Evolutionary conservation across 2,888 invertebrate species (phyloP), one percentile per base, ranked within the genome.

Genomic region (Polylopha cassiicola): DNA sequence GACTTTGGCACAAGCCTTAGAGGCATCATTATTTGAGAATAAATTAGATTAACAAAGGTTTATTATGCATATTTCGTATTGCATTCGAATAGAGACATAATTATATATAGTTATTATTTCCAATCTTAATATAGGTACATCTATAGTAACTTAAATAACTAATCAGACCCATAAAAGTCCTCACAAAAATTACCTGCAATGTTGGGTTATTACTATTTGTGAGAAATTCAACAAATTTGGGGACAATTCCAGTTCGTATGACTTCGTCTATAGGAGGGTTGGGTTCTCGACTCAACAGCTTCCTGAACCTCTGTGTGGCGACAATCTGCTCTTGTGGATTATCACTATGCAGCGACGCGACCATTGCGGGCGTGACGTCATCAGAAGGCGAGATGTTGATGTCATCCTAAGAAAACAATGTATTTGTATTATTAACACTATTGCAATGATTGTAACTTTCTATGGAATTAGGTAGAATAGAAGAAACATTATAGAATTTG

Each of bases 221-320:
- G 48, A 98, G 87, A 77, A 98, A 97, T 71, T 94, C 92, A 16
- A 98, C 97, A 87, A 98, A 97, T 78, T 92, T 90, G 20, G 97
- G 97, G 50, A 98, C 95, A 66, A 98, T 95, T 57, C 97, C 98
- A 43, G 95, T 94, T 54, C 92, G 89, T 66, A 98, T 97, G 24
- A 98, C 98, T 87, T 97, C 97, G 77, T 98, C 96, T 55, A 98
- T 98, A 2, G 98, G 98, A 37, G 98, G 98, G 87, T 97, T 96
- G 2, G 98, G 97, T 79, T 98, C 98, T 72, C 93, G 89, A 52
- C 97, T 97, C 36, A 98, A 82, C 32, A 98, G 87, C 82, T 97
- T 98, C 43, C 98, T 89, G 80, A 98, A 97, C 69, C 94, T 95
- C 71, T 97, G 97, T 44, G 96, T 96, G 3, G 97, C 95, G 60